phyloP scores from a whole-genome alignment of 2,888 invertebrate species.

The Chrysolina oricalcia region DNA sequence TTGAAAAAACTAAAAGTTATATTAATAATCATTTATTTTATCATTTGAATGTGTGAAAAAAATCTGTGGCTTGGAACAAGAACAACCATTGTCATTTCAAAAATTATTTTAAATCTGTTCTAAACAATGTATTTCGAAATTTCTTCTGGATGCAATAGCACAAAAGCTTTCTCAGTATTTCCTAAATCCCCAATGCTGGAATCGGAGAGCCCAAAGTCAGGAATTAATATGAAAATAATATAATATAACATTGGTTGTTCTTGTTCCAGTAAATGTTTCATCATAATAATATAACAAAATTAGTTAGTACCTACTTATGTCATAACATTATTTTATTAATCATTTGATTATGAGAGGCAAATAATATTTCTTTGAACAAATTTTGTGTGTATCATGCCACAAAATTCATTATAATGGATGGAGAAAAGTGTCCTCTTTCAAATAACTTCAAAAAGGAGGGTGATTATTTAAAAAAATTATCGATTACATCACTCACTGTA shows the following conservation, averaged over 20 bases:
- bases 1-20: background rate
- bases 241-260: too few relatives aligned
- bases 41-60: background rate
- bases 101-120: too few relatives aligned
- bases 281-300: background rate
- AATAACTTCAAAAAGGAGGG: background rate
- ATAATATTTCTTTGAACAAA: background rate
- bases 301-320: background rate
- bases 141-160: too few relatives aligned
- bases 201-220: too few relatives aligned
- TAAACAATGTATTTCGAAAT: too few relatives aligned
- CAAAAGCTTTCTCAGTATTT: too few relatives aligned
- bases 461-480: background rate
- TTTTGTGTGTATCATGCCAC: background rate
- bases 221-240: too few relatives aligned
- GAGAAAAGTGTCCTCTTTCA: background rate
- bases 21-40: background rate
- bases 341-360: background rate
- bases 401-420: background rate
- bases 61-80: too few relatives aligned
- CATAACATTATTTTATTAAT: constrained; percentile 1
- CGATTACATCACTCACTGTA: constrained; percentile 1
- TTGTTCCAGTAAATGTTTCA: background rate
- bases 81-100: too few relatives aligned
- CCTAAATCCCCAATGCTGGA: too few relatives aligned